These are phyloP conservation scores for Battus philenor DNA, from an alignment of 1,140 invertebrate species.

Conservation along the genomic window DNA sequence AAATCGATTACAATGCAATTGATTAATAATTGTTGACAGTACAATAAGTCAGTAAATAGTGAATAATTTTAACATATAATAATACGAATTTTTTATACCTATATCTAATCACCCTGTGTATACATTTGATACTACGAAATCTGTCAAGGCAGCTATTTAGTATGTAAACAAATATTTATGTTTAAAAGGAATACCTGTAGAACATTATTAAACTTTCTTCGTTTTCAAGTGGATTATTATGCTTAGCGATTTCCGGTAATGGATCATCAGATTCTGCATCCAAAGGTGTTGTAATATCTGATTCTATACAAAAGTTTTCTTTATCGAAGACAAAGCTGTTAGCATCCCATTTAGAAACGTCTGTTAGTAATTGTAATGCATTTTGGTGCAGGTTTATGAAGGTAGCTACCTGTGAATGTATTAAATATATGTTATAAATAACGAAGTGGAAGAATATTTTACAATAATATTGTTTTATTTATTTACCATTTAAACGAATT, in stretches of 20 bases:
- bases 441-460: too few relatives aligned
- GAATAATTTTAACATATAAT: too few relatives aligned
- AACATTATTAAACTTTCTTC: conserved; percentile 59
- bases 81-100: too few relatives aligned
- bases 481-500: too few relatives aligned
- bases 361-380: conserved; percentile 70
- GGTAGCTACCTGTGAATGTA: conserved; percentile 48
- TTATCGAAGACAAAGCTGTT: conserved; percentile 73
- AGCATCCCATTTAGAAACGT: conserved; percentile 74
- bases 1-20: too few relatives aligned
- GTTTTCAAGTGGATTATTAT: conserved; percentile 70
- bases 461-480: too few relatives aligned
- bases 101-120: too few relatives aligned
- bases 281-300: conserved; percentile 54
- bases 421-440: too few relatives aligned
- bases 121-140: too few relatives aligned
- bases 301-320: conserved; percentile 74
- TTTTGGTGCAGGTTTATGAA: conserved; percentile 75
- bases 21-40: too few relatives aligned
- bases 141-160: neutral
- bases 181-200: conserved; percentile 58
- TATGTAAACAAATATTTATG: neutral
- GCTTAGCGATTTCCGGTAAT: conserved; percentile 44
- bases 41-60: too few relatives aligned
- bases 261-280: conserved; percentile 73